Evolutionary conservation across 1,140 invertebrate species (phyloP).

Genomic region (Apocrypta bakeri): DNA sequence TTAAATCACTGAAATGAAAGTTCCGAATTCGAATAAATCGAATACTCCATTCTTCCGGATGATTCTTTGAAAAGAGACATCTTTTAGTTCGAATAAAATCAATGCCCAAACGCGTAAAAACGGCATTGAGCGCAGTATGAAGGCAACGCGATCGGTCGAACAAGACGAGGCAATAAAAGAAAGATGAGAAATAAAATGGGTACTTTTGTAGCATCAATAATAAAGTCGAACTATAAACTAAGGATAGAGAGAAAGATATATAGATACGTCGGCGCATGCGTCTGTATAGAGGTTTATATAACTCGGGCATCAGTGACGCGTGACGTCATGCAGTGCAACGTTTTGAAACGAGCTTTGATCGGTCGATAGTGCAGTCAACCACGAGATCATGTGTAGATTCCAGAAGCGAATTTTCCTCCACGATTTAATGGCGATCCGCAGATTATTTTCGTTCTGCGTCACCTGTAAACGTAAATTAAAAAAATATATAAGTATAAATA

Average conservation of each 20-base stretch:
- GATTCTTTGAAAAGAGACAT: no score
- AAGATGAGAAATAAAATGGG: neutral
- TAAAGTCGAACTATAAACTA: neutral
- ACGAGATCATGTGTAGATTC: constrained; percentile 16
- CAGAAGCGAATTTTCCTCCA: neutral
- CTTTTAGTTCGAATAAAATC: no score
- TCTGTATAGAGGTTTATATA: constrained; percentile 52
- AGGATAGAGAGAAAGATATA: neutral
- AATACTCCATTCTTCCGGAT: no score
- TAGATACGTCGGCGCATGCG: neutral
- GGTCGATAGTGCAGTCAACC: constrained; percentile 53
- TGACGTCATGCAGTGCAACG: constrained; percentile 47
- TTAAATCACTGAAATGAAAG: no score
- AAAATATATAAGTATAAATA: no score
- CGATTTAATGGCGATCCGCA: neutral
- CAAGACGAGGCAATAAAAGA: neutral
- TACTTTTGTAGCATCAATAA: neutral
- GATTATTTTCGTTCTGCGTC: no score
- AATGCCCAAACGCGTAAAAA: neutral
- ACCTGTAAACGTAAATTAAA: neutral
- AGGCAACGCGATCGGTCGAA: neutral
- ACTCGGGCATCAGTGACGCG: constrained; percentile 49
- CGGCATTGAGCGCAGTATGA: neutral
- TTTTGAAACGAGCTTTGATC: constrained; percentile 18
- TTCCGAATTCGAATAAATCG: no score